Base-by-base conservation (phyloP, 2,888 invertebrate species). In the Rhyacophila evoluta region DNA sequence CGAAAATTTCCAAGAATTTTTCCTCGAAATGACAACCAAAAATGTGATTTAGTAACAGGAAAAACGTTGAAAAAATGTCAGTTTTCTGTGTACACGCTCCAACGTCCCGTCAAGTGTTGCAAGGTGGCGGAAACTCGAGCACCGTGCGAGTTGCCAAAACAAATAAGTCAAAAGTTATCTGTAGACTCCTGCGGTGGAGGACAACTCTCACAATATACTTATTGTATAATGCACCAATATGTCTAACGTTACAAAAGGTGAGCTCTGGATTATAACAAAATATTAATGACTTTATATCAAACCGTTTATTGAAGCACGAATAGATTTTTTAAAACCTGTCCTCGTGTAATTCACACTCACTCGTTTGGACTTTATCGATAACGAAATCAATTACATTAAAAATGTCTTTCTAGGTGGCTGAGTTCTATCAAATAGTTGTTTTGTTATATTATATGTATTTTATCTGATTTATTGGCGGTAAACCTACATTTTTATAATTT, bases 81-180 rank as follows among this genome's bases (percentile, higher is more conserved):
- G 55, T 19, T 55, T 25, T 55, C 55, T 55, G 55, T 55, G 25
- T 55, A 1, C 19, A 19, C 4, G 25, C 55, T 55, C 55, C 55
- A 55, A 55, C 55, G 55, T 55, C 33, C 69, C 28, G 69, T 69
- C 29, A 69, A 33, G 28, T 69, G 69, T 69, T 69, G 69, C 69
- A 69, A 69, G 69, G 69, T 69, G 15, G 69, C 33, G 69, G 69
- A 29, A 36, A 71, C 33, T 25, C 36, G 39, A 72, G 39, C 75
- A 72, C 75, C 11, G 33, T 55, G 10, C 39, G 25, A 78, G 70
- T 78, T 78, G 78, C 78, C 78, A 78, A 78, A 78, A 78, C 78
- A 78, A 78, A 78, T 78, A 78, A 78, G 78, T 78, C 75, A 78
- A 78, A 78, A 78, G 78, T 78, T 78, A 78, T 78, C 78, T 78